These are phyloP conservation scores for Littorina saxatilis DNA, from an alignment of 1,140 invertebrate genomes.

Conservation along the genomic window DNA sequence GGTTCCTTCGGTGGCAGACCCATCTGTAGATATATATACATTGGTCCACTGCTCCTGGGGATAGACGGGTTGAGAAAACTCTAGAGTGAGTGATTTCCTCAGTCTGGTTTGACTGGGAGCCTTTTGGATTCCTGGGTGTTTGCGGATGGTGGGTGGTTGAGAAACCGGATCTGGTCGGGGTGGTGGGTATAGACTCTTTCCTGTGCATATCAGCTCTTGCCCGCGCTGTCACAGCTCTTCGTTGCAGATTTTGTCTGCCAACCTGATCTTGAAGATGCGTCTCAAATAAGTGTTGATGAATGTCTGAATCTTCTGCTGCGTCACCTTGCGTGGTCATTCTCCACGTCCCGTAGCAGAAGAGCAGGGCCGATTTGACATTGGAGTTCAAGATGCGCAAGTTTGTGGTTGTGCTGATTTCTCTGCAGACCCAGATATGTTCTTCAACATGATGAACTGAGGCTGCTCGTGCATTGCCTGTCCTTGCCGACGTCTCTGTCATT, in stretches of 20 bases:
- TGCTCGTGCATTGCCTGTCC: conserved; percentile 36
- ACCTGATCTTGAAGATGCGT: conserved; percentile 23
- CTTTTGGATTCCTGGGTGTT: no score
- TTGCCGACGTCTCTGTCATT: conserved; percentile 36
- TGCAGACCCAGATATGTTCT: conserved; percentile 32
- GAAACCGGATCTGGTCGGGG: no score
- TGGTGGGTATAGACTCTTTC: no score
- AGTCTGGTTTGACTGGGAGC: no score
- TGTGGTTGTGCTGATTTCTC: conserved; percentile 18
- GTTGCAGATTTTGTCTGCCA: conserved; percentile 20
- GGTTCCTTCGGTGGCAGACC: no score
- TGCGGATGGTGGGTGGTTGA: no score
- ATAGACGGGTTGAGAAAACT: no score
- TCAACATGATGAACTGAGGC: conserved; percentile 36
- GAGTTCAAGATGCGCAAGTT: conserved; percentile 45
- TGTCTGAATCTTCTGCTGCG: neutral
- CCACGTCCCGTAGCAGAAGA: conserved; percentile 43
- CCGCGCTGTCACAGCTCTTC: neutral
- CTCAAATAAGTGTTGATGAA: conserved; percentile 22
- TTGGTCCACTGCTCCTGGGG: no score
- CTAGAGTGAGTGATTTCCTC: no score
- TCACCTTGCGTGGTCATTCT: conserved; percentile 12
- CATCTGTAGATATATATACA: no score
- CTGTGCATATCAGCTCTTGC: no score
- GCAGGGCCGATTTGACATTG: conserved; percentile 48